A percentile compares a stretch with the other conserved stretches of the same genome.
Conservation (phyloP, 2,888 invertebrate species). For the Trisateles emortualis region DNA sequence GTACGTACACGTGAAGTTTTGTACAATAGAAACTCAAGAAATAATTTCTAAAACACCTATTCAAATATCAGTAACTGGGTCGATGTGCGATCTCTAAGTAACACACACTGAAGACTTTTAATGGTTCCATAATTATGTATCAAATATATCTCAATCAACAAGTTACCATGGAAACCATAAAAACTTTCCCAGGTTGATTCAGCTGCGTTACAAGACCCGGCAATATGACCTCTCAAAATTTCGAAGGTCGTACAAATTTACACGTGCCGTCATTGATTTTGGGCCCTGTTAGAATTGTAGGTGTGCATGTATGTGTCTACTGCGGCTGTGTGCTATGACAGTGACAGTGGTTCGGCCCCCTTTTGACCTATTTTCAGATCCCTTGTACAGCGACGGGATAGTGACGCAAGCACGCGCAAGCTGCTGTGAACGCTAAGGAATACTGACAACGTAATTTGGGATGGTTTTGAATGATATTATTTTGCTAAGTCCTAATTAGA, state of each 20-base stretch:
- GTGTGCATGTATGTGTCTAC: constrained; percentile 35
- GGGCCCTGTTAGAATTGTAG: constrained; percentile 36
- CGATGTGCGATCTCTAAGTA: too few relatives aligned
- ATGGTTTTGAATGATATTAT: too few relatives aligned
- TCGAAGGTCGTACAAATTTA: constrained; percentile 66
- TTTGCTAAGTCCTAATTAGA: too few relatives aligned
- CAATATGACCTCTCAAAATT: constrained; percentile 62
- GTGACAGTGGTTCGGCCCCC: constrained; percentile 83
- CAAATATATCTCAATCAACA: background rate
- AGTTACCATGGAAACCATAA: constrained; percentile 51
- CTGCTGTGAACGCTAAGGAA: constrained; percentile 30
- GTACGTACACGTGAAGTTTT: too few relatives aligned
- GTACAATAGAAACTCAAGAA: too few relatives aligned
- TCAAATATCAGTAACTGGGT: too few relatives aligned
- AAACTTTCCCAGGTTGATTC: constrained; percentile 31
- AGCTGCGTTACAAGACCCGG: constrained; percentile 21
- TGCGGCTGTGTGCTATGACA: constrained; percentile 61
- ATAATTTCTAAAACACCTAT: too few relatives aligned
- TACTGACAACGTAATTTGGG: background rate
- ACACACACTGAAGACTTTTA: too few relatives aligned
- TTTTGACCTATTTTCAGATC: constrained; percentile 82
- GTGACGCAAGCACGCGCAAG: constrained; percentile 72
- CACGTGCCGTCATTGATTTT: constrained; percentile 60
- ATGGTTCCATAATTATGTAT: too few relatives aligned
- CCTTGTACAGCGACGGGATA: constrained; percentile 66